Conservation (phyloP, 1,140 invertebrate genomes). For the Drosophila sulfurigaster region DNA sequence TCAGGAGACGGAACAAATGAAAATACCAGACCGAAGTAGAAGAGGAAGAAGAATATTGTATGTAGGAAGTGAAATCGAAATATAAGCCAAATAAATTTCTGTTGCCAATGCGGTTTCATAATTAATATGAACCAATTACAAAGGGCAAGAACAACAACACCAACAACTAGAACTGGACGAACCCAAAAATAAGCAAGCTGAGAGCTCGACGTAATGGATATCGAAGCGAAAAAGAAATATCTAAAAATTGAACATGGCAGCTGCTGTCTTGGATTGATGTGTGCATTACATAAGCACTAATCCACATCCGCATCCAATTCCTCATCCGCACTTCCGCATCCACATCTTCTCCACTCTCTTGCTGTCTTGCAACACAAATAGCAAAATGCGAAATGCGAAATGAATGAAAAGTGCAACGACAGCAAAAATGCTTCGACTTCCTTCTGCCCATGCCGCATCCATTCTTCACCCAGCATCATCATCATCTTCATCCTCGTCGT, state of each 20-base stretch:
- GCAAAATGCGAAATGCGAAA: constrained; percentile 52
- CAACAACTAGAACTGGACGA: constrained; percentile 33
- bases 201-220: constrained; percentile 40
- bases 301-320: constrained; percentile 45
- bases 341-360: background rate
- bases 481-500: background rate
- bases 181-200: constrained; percentile 37
- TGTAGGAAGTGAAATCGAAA: constrained; percentile 66
- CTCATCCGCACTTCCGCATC: constrained; percentile 1
- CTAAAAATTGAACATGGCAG: constrained; percentile 27
- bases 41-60: constrained; percentile 22
- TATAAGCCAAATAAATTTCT: constrained; percentile 81
- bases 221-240: constrained; percentile 24
- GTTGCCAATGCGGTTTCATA: constrained; percentile 80
- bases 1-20: constrained; percentile 17
- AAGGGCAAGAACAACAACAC: constrained; percentile 25
- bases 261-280: constrained; percentile 63
- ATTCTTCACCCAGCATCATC: background rate
- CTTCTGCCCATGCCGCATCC: background rate
- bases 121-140: constrained; percentile 78
- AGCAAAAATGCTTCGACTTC: constrained; percentile 49
- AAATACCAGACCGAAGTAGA: constrained; percentile 2
- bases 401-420: constrained; percentile 64
- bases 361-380: constrained; percentile 39
- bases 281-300: constrained; percentile 73